These are phyloP conservation scores for Sturnus vulgaris DNA, from an alignment of 2,113 vertebrate genomes.

Conservation along the genomic window DNA sequence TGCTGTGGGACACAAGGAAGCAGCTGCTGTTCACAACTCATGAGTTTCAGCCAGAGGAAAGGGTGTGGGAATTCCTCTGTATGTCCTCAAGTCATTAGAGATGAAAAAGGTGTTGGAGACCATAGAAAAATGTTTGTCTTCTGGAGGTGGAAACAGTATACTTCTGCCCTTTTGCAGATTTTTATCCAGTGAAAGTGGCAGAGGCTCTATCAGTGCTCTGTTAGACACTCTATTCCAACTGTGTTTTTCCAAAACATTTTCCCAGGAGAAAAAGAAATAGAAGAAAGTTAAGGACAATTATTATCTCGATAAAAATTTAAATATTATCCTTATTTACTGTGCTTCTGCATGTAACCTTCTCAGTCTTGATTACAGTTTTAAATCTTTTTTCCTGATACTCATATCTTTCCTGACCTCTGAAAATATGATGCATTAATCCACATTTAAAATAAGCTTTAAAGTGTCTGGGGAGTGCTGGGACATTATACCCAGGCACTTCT, in stretches of 20 bases:
- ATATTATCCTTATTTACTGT: neutral
- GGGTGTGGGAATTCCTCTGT: neutral
- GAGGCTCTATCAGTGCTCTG: neutral
- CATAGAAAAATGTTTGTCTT: neutral
- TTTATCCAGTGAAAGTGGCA: neutral
- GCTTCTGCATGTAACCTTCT: neutral
- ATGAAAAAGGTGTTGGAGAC: neutral
- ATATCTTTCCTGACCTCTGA: neutral
- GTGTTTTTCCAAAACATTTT: neutral
- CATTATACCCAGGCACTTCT: neutral
- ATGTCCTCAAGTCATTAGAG: neutral
- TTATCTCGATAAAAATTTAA: neutral
- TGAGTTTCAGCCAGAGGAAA: neutral
- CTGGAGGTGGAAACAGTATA: neutral
- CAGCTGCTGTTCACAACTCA: neutral
- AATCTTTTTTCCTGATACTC: neutral
- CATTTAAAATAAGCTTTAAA: slow-evolving; percentile 13
- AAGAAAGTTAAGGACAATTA: neutral
- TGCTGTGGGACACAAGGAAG: neutral
- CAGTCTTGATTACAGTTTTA: neutral
- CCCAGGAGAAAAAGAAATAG: neutral
- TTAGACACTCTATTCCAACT: neutral
- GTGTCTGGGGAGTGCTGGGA: neutral
- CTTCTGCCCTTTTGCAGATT: neutral
- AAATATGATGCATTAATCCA: neutral